These are phyloP conservation scores for Ormyrus pomaceus DNA, from an alignment of 2,888 invertebrate species.

Conservation along the genomic window DNA sequence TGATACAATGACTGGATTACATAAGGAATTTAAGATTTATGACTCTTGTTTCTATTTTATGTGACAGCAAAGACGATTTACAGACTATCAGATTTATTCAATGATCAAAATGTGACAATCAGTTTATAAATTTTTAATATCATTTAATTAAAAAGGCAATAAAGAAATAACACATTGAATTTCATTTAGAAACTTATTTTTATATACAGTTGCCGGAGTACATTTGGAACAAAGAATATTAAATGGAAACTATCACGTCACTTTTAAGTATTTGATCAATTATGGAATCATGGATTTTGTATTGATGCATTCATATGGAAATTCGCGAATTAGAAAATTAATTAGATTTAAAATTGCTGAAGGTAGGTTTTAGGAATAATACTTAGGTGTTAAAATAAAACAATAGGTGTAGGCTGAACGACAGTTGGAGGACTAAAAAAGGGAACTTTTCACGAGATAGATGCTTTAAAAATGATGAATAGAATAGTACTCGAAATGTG, in stretches of 20 bases:
- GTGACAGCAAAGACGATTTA: too few relatives aligned
- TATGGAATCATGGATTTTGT: constrained; percentile 86
- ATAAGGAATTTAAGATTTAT: constrained; percentile 78
- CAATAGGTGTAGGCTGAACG: constrained; percentile 79
- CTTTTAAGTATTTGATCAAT: constrained; percentile 92
- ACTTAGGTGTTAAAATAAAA: neutral
- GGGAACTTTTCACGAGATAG: constrained; percentile 94
- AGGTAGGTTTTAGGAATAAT: constrained; percentile 77
- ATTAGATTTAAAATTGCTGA: constrained; percentile 84
- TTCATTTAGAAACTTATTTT: neutral
- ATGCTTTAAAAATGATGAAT: too few relatives aligned
- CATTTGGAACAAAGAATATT: constrained; percentile 98
- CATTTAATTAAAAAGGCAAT: too few relatives aligned
- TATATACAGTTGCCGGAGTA: constrained; percentile 64
- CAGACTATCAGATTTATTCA: constrained; percentile 69
- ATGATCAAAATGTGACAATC: too few relatives aligned
- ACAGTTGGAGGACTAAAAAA: constrained; percentile 91
- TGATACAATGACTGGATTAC: constrained; percentile 93
- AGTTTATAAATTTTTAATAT: too few relatives aligned
- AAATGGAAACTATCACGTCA: constrained; percentile 90
- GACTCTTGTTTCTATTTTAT: too few relatives aligned
- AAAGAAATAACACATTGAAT: too few relatives aligned
- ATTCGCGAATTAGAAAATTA: constrained; percentile 94
- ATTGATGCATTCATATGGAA: constrained; percentile 99
- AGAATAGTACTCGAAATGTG: too few relatives aligned